Conservation (phyloP, 37 sponge, comb jelly and placozoan species). For the Hormiphora californensis region DNA sequence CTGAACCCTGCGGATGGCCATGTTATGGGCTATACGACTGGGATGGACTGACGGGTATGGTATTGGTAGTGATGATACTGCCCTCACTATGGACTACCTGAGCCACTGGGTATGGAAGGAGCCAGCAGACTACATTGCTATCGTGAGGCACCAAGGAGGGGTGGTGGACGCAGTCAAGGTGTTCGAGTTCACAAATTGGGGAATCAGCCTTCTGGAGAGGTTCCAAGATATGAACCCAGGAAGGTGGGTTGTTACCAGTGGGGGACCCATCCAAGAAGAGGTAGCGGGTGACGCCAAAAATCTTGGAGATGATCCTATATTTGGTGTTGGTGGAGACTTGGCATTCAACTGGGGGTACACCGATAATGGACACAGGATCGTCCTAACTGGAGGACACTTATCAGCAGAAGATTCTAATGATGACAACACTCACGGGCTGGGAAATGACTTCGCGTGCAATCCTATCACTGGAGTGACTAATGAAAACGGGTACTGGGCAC, state of each 20-base stretch:
- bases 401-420: neutral
- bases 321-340: neutral
- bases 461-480: neutral
- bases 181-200: neutral
- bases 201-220: neutral
- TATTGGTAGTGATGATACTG: neutral
- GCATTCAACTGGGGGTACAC: neutral
- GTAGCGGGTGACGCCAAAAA: neutral
- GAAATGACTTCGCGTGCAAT: neutral
- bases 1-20: slow-evolving; percentile 5
- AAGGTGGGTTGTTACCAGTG: neutral
- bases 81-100: neutral
- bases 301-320: neutral
- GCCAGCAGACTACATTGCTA: neutral
- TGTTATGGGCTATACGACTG: neutral
- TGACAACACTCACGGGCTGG: slow-evolving; percentile 4
- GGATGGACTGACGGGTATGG: neutral
- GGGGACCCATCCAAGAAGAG: neutral
- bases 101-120: neutral
- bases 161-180: slow-evolving; percentile 14
- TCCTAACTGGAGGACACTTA: neutral
- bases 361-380: neutral
- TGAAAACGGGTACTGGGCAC: too few relatives aligned
- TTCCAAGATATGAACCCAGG: slow-evolving; percentile 2
- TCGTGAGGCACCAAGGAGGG: slow-evolving; percentile 2